Evolutionary conservation across 2,888 invertebrate genomes (phyloP).

Genomic region (Hoplodrina blanda): DNA sequence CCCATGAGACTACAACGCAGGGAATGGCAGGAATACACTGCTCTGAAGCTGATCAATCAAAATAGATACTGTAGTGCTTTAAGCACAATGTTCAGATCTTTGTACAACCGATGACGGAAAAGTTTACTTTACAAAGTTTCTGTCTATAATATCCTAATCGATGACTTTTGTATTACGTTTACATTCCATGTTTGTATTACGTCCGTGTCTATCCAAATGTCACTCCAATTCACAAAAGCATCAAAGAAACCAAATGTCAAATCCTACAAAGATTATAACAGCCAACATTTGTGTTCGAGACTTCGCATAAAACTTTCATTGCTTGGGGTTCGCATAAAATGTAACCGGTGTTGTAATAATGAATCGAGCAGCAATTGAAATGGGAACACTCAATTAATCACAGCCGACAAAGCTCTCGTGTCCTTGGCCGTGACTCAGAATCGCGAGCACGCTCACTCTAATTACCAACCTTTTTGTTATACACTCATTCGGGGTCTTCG

Average conservation of each 20-base stretch:
- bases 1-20: constrained; percentile 15
- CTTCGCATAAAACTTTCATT: constrained; percentile 52
- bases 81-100: not conserved
- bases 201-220: constrained; percentile 5
- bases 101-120: not conserved
- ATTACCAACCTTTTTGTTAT: constrained; percentile 69
- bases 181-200: not conserved
- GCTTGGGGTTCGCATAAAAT: constrained; percentile 53
- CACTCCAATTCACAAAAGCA: constrained; percentile 4
- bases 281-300: constrained; percentile 27
- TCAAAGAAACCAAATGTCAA: constrained; percentile 23
- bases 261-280: constrained; percentile 26
- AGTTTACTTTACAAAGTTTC: not conserved
- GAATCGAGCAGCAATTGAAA: constrained; percentile 67
- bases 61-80: not conserved
- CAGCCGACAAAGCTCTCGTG: constrained; percentile 68
- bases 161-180: not conserved
- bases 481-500: constrained; percentile 57
- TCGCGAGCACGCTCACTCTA: constrained; percentile 67
- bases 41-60: constrained; percentile 2
- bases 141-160: not conserved
- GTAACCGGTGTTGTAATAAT: constrained; percentile 63
- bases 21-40: not conserved
- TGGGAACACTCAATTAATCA: constrained; percentile 70
- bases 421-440: constrained; percentile 77